Evolutionary conservation across 2,888 invertebrate genomes (phyloP).

Genomic region (Theretra japonica): DNA sequence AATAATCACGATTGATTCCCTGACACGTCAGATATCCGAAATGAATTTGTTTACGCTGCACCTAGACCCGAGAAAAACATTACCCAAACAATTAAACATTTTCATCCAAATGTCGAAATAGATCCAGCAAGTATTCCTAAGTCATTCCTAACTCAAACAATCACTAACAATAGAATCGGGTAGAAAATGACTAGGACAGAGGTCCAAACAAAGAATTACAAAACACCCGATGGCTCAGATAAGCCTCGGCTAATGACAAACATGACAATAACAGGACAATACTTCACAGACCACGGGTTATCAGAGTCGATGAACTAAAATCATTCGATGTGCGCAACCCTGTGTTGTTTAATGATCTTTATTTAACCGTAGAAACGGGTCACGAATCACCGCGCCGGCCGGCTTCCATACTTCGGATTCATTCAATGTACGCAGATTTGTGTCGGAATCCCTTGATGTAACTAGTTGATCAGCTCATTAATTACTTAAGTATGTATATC

Average conservation of each 20-base stretch:
- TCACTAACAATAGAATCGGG: background rate
- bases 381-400: conserved; percentile 27
- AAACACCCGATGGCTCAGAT: background rate
- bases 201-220: background rate
- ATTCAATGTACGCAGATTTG: conserved; percentile 1
- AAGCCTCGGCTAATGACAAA: conserved; percentile 4
- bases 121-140: no score
- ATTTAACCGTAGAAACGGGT: conserved; percentile 32
- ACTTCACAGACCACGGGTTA: background rate
- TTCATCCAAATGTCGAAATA: no score
- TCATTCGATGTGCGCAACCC: conserved; percentile 21
- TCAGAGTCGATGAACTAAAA: conserved; percentile 23
- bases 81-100: no score
- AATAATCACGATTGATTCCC: no score
- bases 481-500: no score
- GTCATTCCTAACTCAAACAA: no score
- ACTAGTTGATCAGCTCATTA: no score
- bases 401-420: conserved; percentile 26
- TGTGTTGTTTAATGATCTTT: conserved; percentile 29
- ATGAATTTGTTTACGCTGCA: no score
- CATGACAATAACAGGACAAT: conserved; percentile 13
- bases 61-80: no score
- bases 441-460: background rate
- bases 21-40: no score
- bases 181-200: background rate